A percentile compares a stretch with the other conserved stretches of the same genome.
These are phyloP conservation scores for Sula dactylatra DNA, from an alignment of 2,113 vertebrate species.

Conservation along the genomic window DNA sequence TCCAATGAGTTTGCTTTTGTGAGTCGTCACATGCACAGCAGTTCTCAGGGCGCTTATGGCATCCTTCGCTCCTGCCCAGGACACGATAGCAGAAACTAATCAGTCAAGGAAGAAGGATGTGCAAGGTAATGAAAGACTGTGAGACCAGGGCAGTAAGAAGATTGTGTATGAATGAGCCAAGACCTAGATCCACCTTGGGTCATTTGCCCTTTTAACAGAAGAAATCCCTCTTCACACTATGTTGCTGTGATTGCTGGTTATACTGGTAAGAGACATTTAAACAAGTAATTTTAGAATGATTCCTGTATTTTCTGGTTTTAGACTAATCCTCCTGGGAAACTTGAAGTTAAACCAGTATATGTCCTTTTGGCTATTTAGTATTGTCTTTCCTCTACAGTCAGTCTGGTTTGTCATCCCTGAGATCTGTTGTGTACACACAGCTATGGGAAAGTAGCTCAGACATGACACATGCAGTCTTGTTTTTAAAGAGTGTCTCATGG, in stretches of 20 bases:
- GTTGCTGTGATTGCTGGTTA: background rate
- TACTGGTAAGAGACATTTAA: background rate
- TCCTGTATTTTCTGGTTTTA: background rate
- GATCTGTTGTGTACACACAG: background rate
- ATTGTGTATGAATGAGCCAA: background rate
- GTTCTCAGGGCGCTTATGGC: background rate
- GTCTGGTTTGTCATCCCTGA: background rate
- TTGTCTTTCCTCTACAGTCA: background rate
- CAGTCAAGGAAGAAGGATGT: background rate
- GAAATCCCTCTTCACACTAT: background rate
- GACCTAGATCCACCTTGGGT: background rate
- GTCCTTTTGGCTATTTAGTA: background rate
- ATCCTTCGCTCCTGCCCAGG: background rate
- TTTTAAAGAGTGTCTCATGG: background rate
- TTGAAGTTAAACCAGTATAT: background rate
- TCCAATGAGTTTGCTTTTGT: background rate
- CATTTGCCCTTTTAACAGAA: background rate
- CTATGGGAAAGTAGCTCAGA: background rate
- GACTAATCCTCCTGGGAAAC: background rate
- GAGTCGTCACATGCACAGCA: background rate
- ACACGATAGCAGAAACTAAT: background rate
- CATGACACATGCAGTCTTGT: background rate
- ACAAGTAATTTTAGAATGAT: background rate
- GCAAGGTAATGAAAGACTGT: background rate
- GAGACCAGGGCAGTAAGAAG: background rate